Conservation (phyloP, 2,888 invertebrate genomes). For the Chymomyza caudatula region DNA sequence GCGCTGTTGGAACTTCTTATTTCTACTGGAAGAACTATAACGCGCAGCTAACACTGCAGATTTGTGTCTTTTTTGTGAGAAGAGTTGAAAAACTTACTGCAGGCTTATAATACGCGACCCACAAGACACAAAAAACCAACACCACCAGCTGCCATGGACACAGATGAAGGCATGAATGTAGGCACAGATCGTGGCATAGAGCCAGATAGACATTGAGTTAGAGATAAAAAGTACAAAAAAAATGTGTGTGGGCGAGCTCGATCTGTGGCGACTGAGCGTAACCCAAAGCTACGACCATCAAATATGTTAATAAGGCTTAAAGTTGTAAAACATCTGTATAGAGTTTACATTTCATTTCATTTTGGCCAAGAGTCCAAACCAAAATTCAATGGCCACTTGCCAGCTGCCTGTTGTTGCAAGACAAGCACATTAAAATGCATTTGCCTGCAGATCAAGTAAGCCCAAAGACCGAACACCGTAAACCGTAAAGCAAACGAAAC, state of each 20-base stretch:
- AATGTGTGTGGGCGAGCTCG: slow-evolving; percentile 63
- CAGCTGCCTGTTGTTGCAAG: slow-evolving; percentile 27
- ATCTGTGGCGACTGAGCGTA: slow-evolving; percentile 24
- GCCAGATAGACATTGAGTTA: neutral
- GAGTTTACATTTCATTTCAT: neutral
- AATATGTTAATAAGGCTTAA: slow-evolving; percentile 70
- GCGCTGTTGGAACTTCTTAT: too few relatives aligned
- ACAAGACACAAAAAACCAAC: neutral
- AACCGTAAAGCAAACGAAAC: neutral
- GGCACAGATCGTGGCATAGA: neutral
- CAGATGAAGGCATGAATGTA: neutral
- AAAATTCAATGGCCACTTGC: neutral
- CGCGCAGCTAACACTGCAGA: too few relatives aligned
- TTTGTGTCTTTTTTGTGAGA: too few relatives aligned
- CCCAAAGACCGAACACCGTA: too few relatives aligned
- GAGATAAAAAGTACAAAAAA: neutral
- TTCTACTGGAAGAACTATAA: too few relatives aligned
- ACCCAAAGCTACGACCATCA: slow-evolving; percentile 44
- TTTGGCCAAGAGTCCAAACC: neutral
- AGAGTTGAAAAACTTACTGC: neutral
- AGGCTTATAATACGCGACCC: neutral
- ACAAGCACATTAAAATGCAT: slow-evolving; percentile 37
- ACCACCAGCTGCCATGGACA: neutral
- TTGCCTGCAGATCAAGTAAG: neutral
- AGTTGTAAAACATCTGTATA: slow-evolving; percentile 47